Percentiles rank a stretch among this genome's conserved stretches.
Evolutionary conservation across 2,888 invertebrate species (phyloP).

Genomic region (Oasisia sp.): DNA sequence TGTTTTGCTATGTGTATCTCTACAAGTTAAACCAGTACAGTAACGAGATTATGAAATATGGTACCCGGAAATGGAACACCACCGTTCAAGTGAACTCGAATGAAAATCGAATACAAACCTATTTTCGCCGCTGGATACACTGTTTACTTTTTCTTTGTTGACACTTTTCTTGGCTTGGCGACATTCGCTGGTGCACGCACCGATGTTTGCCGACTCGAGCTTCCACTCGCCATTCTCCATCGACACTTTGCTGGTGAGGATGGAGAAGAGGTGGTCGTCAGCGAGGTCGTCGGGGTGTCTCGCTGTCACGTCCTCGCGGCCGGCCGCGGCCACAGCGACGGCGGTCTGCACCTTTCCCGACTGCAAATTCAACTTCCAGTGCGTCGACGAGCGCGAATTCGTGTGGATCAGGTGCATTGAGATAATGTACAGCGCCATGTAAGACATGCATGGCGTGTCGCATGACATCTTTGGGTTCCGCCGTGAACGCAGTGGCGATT

Average conservation of each 20-base stretch:
- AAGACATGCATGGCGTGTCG: conserved; percentile 65
- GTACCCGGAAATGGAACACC: background rate
- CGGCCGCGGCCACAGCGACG: conserved; percentile 27
- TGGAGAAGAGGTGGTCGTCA: conserved; percentile 44
- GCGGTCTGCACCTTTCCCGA: conserved; percentile 71
- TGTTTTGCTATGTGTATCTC: too few relatives aligned
- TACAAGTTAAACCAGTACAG: too few relatives aligned
- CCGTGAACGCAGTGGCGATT: background rate
- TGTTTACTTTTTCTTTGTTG: background rate
- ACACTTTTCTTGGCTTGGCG: conserved; percentile 28
- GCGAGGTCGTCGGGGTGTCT: conserved; percentile 40
- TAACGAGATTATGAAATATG: background rate
- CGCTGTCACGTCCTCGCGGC: conserved; percentile 24
- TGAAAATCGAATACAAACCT: background rate
- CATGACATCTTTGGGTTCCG: conserved; percentile 46
- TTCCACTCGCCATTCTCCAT: conserved; percentile 49
- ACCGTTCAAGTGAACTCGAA: too few relatives aligned
- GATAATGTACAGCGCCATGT: conserved; percentile 77
- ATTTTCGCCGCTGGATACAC: background rate
- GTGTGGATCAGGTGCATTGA: conserved; percentile 78
- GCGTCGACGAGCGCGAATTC: conserved; percentile 83
- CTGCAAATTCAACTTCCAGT: conserved; percentile 84
- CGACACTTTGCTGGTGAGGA: conserved; percentile 55
- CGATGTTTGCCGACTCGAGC: conserved; percentile 34
- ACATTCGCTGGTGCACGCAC: conserved; percentile 3